A percentile compares a stretch with the other conserved stretches of the same genome.
Conservation (phyloP, 1,140 invertebrate genomes). For the Odontomachus brunneus region DNA sequence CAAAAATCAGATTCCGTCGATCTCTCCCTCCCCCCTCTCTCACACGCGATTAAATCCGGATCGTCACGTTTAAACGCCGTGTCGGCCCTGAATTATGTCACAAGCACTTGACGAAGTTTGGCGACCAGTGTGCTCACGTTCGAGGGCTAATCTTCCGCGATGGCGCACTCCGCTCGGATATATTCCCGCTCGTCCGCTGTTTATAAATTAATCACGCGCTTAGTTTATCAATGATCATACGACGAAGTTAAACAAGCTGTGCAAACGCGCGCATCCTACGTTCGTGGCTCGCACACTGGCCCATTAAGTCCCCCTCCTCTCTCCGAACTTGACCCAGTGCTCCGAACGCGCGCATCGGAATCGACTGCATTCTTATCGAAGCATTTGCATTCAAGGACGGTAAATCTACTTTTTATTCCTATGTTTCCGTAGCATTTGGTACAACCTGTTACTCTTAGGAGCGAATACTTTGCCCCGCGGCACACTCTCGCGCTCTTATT, state of each 20-base stretch:
- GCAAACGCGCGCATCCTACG: conserved; percentile 8
- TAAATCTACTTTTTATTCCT: conserved; percentile 59
- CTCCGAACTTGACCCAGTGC: conserved; percentile 56
- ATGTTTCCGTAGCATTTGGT: conserved; percentile 44
- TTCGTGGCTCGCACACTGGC: conserved; percentile 26
- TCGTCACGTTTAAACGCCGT: neutral
- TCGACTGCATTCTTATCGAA: conserved; percentile 55
- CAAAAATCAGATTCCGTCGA: no score
- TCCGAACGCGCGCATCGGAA: conserved; percentile 17
- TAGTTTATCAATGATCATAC: conserved; percentile 32
- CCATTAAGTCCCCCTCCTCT: conserved; percentile 30
- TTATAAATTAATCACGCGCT: conserved; percentile 53
- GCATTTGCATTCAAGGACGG: conserved; percentile 57
- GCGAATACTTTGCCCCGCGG: conserved; percentile 45
- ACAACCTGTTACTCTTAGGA: conserved; percentile 68
- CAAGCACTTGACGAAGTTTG: conserved; percentile 13
- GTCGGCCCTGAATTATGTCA: neutral
- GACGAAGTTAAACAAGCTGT: conserved; percentile 42
- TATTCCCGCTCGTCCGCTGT: conserved; percentile 26
- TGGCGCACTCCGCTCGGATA: neutral
- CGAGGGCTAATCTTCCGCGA: conserved; percentile 8
- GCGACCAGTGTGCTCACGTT: neutral
- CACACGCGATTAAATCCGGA: neutral
- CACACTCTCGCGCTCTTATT: conserved; percentile 49
- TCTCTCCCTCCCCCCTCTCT: no score